Conservation (phyloP, 2,888 invertebrate species). For the Atethmia centrago region DNA sequence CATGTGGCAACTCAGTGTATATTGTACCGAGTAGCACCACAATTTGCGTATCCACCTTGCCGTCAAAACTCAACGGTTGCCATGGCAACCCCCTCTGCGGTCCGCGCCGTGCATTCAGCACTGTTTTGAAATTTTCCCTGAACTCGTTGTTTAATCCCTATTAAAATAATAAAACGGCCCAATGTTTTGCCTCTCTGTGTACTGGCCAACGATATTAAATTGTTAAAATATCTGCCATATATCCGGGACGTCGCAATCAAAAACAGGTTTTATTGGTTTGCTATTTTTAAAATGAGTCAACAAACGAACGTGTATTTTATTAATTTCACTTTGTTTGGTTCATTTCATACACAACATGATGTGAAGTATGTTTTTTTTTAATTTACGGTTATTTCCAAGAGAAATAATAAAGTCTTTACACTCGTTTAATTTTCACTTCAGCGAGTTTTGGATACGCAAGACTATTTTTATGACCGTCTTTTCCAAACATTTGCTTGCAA, state of each 20-base stretch:
- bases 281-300: slow-evolving; percentile 58
- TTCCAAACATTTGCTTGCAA: slow-evolving; percentile 32
- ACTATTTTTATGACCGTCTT: slow-evolving; percentile 33
- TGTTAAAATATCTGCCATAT: slow-evolving; percentile 76
- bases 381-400: slow-evolving; percentile 7
- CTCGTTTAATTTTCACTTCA: slow-evolving; percentile 1
- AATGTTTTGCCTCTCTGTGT: slow-evolving; percentile 72
- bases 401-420: slow-evolving; percentile 1
- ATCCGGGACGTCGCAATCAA: slow-evolving; percentile 55
- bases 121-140: slow-evolving; percentile 84
- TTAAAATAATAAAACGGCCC: slow-evolving; percentile 85
- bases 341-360: slow-evolving; percentile 29
- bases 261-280: slow-evolving; percentile 57
- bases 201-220: slow-evolving; percentile 67
- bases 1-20: slow-evolving; percentile 60
- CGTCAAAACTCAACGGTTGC: slow-evolving; percentile 84
- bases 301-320: slow-evolving; percentile 46
- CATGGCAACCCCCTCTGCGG: slow-evolving; percentile 87
- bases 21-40: slow-evolving; percentile 75
- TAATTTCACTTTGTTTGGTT: slow-evolving; percentile 28
- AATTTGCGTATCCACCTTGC: slow-evolving; percentile 82
- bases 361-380: slow-evolving; percentile 15
- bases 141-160: slow-evolving; percentile 83
- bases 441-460: background rate
- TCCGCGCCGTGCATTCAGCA: slow-evolving; percentile 79